Conservation (phyloP, 2,113 vertebrate species). For the Corythoichthys intestinalis region DNA sequence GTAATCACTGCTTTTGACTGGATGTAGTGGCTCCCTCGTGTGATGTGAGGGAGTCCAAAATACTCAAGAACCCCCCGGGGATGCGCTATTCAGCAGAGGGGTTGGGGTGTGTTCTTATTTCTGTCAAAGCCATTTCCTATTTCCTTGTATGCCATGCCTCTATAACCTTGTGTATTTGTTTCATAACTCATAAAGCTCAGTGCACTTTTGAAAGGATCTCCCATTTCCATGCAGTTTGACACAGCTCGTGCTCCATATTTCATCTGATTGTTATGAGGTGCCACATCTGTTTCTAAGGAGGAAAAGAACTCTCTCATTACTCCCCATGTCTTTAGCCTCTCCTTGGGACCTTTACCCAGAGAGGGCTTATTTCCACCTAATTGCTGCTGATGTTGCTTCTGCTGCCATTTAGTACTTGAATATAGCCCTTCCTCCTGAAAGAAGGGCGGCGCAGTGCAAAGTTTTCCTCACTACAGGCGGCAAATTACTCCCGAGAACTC, state of each 20-base stretch:
- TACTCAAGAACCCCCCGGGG: constrained; percentile 5
- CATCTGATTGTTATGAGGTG: constrained; percentile 13
- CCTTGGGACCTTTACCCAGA: constrained; percentile 38
- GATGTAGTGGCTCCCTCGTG: constrained; percentile 23
- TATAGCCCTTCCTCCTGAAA: constrained; percentile 34
- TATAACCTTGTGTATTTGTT: constrained; percentile 25
- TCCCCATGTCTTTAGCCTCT: constrained; percentile 29
- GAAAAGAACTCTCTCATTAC: constrained; percentile 42
- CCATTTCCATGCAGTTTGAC: constrained; percentile 29
- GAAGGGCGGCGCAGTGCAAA: constrained; percentile 48
- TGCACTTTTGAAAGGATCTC: constrained; percentile 42
- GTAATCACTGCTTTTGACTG: constrained; percentile 48
- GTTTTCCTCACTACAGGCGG: constrained; percentile 52
- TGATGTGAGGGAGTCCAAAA: constrained; percentile 20
- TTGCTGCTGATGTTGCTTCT: constrained; percentile 55
- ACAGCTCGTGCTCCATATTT: constrained; percentile 38
- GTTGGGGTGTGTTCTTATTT: neutral
- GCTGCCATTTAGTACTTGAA: constrained; percentile 51
- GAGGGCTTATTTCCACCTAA: constrained; percentile 49
- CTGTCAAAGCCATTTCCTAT: constrained; percentile 30
- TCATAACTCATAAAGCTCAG: constrained; percentile 30
- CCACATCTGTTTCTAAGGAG: constrained; percentile 19
- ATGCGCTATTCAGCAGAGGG: constrained; percentile 8
- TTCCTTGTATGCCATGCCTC: constrained; percentile 2
- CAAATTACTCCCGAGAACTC: constrained; percentile 69